These are phyloP conservation scores for Leptinotarsa haldemani DNA, from an alignment of 2,888 invertebrate genomes.

Conservation along the genomic window DNA sequence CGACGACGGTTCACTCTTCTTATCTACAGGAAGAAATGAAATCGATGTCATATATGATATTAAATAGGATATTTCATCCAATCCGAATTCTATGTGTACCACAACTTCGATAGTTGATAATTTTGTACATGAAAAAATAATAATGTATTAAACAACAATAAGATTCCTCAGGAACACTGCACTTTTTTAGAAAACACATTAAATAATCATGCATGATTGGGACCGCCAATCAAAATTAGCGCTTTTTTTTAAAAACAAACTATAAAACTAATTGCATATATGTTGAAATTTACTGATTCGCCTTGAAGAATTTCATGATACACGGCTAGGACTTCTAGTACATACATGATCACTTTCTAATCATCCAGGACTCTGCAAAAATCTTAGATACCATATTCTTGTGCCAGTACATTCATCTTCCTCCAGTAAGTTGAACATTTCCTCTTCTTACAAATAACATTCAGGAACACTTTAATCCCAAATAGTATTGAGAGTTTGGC, in stretches of 20 bases:
- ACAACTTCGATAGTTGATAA: slow-evolving; percentile 42
- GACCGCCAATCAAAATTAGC: slow-evolving; percentile 4
- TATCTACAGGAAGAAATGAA: slow-evolving; percentile 59
- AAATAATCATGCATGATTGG: slow-evolving; percentile 32
- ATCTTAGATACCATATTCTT: background rate
- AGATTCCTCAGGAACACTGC: slow-evolving; percentile 41
- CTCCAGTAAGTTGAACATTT: background rate
- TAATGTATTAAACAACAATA: slow-evolving; percentile 39
- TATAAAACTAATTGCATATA: slow-evolving; percentile 47
- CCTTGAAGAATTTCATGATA: slow-evolving; percentile 13
- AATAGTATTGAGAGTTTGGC: background rate
- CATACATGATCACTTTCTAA: background rate
- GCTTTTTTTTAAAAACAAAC: slow-evolving; percentile 24
- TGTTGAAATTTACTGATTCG: slow-evolving; percentile 26
- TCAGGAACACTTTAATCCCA: background rate
- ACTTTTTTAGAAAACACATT: slow-evolving; percentile 34
- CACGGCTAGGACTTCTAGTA: slow-evolving; percentile 18
- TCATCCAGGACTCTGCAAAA: slow-evolving; percentile 15
- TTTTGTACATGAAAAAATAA: slow-evolving; percentile 45
- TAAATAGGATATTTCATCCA: slow-evolving; percentile 47
- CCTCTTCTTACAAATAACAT: no score
- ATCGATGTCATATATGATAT: slow-evolving; percentile 55
- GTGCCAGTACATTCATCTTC: background rate
- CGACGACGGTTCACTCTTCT: slow-evolving; percentile 49
- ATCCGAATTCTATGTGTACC: slow-evolving; percentile 49